Evolutionary conservation across 1,140 invertebrate species (phyloP).

Genomic region (Pachypsylla venusta): DNA sequence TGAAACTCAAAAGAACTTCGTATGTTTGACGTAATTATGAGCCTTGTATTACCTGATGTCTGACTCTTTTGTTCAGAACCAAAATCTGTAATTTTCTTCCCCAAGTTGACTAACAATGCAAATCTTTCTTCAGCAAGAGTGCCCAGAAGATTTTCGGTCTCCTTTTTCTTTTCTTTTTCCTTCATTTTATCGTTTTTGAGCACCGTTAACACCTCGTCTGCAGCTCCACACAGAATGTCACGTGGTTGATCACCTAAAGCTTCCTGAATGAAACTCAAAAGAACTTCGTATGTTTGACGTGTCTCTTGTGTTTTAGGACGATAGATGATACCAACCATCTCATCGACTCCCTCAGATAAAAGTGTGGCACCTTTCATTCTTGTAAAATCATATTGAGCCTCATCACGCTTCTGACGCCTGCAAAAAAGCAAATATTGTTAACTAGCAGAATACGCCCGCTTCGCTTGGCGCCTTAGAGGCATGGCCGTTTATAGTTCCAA

Average conservation of each 20-base stretch:
- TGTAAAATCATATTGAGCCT: constrained; percentile 79
- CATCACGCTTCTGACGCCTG: constrained; percentile 71
- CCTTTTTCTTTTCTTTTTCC: constrained; percentile 84
- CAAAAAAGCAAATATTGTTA: too few relatives aligned
- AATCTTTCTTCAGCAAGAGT: constrained; percentile 86
- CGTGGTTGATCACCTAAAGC: constrained; percentile 91
- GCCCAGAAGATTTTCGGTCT: constrained; percentile 79
- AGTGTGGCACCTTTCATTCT: constrained; percentile 78
- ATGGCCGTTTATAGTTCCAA: too few relatives aligned
- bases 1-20: constrained; percentile 86
- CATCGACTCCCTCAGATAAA: constrained; percentile 76
- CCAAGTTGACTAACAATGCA: constrained; percentile 86
- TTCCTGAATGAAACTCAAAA: constrained; percentile 93
- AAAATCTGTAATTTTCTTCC: constrained; percentile 98
- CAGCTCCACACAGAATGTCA: constrained; percentile 92
- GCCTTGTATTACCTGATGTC: too few relatives aligned
- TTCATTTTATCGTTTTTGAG: constrained; percentile 91
- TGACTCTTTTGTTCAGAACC: constrained; percentile 61
- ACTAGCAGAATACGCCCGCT: too few relatives aligned
- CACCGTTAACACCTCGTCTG: constrained; percentile 90
- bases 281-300: constrained; percentile 87
- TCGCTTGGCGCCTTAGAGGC: too few relatives aligned
- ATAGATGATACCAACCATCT: constrained; percentile 88
- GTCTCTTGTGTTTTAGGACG: constrained; percentile 96
- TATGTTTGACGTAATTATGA: too few relatives aligned